Base-by-base conservation (phyloP, 2,113 vertebrate genomes). In the Zingel zingel region DNA sequence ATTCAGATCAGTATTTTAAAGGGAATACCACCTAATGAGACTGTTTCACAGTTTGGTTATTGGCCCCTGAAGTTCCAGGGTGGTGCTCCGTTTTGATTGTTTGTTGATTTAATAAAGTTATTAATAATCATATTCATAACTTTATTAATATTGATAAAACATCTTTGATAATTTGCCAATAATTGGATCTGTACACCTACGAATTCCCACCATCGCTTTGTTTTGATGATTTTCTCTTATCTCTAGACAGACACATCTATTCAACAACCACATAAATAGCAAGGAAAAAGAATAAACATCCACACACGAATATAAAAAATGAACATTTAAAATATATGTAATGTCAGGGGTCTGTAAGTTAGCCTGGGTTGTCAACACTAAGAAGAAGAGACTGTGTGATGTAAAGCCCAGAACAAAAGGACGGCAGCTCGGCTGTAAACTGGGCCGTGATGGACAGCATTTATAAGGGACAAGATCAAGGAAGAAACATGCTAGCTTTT, bases 271-370 rank as follows among this genome's bases (percentile, higher is more conserved):
- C 66, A 51, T 21, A 57, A 43, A 68, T 77, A 79, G 2, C 6
- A 61, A 14, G 68, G 18, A 4, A 18, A 14, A 4, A 15, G 36
- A 56, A 36, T 39, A 64, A 62, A 43, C 27, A 25, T 48, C 57
- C 54, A 12, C 10, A 23, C 39, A 16, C 5, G 7, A 69, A 11
- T 30, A 11, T 53, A 33, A 58, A 51, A 54, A 51, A 57, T 11
- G 16, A 47, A 10, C 21, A 62, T 51, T 62, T 27, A 12, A 65
- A 75, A 69, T 66, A 5, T n/a, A 30, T 57, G 39, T 39, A 16
- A 53, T 58, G 45, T 84, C 72, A 71, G 63, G 57, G 63, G 62
- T 74, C 77, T 70, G 63, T 65, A 62, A 81, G 59, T 74, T 63
- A 30, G 61, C 43, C 51, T 6, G 9, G 61, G 74, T 19, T 56